Conservation (phyloP, 1,140 invertebrate genomes). For the Stegodyphus dumicola region DNA sequence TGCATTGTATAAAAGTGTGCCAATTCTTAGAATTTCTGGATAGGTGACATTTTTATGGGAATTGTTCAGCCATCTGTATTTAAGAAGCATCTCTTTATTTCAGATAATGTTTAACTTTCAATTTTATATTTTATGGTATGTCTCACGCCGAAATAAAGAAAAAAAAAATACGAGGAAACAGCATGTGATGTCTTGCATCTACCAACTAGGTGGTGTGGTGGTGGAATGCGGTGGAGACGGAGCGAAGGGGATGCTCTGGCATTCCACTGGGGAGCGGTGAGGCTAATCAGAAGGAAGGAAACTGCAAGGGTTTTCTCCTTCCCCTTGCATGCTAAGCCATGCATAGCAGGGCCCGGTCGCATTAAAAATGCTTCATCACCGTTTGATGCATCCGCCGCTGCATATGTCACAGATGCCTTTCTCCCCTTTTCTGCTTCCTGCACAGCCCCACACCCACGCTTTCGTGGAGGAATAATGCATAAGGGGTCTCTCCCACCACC, state of each 20-base stretch:
- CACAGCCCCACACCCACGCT: neutral
- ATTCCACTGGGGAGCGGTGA: constrained; percentile 25
- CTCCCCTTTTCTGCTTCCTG: constrained; percentile 20
- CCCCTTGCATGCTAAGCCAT: constrained; percentile 7
- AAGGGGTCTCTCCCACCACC: constrained; percentile 14
- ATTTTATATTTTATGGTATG: neutral
- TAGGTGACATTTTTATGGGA: too few species aligned
- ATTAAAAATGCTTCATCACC: constrained; percentile 61
- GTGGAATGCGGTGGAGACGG: neutral
- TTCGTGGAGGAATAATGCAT: constrained; percentile 32
- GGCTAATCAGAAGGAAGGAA: constrained; percentile 47
- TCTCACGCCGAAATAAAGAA: neutral
- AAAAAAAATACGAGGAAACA: neutral
- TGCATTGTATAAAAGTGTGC: too few species aligned
- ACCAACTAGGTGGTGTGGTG: neutral
- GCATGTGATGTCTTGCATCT: too few species aligned
- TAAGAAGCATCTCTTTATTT: too few species aligned
- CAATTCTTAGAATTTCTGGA: too few species aligned
- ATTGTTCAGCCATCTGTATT: too few species aligned
- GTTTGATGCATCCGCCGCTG: constrained; percentile 39
- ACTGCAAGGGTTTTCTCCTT: constrained; percentile 1
- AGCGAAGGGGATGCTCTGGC: neutral
- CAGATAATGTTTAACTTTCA: too few species aligned
- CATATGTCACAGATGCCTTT: constrained; percentile 10
- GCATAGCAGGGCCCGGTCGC: neutral